phyloP scores from a whole-genome alignment of 2,888 invertebrate genomes.

The Morpho achilles region DNA sequence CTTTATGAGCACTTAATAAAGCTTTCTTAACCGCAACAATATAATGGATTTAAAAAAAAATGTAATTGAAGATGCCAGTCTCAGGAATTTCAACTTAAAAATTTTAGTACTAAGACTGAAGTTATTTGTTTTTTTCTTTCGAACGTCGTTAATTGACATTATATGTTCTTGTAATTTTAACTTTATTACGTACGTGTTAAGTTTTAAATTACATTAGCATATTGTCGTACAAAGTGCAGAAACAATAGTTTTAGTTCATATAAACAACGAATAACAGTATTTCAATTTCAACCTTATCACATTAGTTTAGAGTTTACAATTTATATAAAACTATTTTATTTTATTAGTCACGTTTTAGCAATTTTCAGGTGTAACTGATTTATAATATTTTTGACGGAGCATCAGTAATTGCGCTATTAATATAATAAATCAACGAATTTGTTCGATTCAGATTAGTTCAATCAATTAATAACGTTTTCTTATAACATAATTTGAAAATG shows the following conservation, averaged over 20 bases:
- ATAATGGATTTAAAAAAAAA: not conserved
- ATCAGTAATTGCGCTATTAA: constrained; percentile 26
- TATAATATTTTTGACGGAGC: constrained; percentile 22
- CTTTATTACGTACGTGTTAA: not conserved
- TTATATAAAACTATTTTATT: constrained; percentile 41
- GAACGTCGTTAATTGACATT: not conserved
- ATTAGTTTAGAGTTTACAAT: not conserved
- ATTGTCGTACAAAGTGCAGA: too few species aligned
- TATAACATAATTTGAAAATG: not conserved
- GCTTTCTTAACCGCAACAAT: not conserved
- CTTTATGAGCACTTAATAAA: not conserved
- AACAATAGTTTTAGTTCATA: too few species aligned
- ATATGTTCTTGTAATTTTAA: not conserved
- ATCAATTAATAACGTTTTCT: not conserved
- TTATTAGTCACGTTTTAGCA: constrained; percentile 42
- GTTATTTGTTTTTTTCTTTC: constrained; percentile 2
- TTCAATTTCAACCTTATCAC: constrained; percentile 11
- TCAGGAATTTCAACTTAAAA: constrained; percentile 10
- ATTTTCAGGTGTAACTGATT: constrained; percentile 42
- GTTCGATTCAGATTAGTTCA: constrained; percentile 4
- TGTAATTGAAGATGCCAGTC: constrained; percentile 7
- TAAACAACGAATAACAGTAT: too few species aligned
- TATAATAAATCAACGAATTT: constrained; percentile 16
- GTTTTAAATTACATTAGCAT: too few species aligned
- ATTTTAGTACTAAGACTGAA: constrained; percentile 7